Percentiles rank a stretch among this genome's conserved stretches.
Evolutionary conservation across 1,140 invertebrate genomes (phyloP).

Genomic region (Neelides sp.): DNA sequence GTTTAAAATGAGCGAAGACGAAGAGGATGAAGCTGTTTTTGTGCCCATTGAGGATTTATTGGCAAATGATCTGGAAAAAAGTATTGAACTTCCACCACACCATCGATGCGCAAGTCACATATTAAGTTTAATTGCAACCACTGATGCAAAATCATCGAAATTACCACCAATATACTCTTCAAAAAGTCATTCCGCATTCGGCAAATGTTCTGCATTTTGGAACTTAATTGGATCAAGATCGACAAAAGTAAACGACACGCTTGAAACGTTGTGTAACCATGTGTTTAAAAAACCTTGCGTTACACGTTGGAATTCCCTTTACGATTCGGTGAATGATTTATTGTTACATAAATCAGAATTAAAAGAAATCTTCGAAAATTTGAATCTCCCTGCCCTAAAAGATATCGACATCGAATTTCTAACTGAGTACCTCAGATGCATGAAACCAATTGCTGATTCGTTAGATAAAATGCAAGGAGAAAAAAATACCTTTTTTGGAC

Average conservation of each 20-base stretch:
- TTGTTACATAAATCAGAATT: not conserved
- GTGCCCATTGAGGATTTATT: not conserved
- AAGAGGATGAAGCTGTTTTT: not conserved
- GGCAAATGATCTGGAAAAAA: not conserved
- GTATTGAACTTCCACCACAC: slow-evolving; percentile 3
- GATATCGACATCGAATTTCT: slow-evolving; percentile 11
- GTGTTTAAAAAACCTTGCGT: slow-evolving; percentile 1
- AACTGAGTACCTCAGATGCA: slow-evolving; percentile 3
- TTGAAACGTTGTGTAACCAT: not conserved
- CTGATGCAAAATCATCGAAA: not conserved
- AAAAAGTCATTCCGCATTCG: no score
- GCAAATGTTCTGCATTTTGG: slow-evolving; percentile 10
- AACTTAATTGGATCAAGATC: not conserved
- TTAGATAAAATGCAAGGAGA: slow-evolving; percentile 10
- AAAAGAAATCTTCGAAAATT: not conserved
- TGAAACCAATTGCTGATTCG: not conserved
- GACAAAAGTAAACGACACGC: slow-evolving; percentile 4
- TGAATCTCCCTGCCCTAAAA: not conserved
- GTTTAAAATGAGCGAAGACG: not conserved
- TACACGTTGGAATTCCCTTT: slow-evolving; percentile 7
- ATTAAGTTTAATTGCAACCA: slow-evolving; percentile 1
- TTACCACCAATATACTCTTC: no score
- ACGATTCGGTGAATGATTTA: slow-evolving; percentile 9
- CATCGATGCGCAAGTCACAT: slow-evolving; percentile 10
- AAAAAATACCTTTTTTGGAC: slow-evolving; percentile 5